Evolutionary conservation across 1,140 invertebrate species (phyloP), one percentile per base, ranked within the genome.

Genomic region (Fopius arisanus): DNA sequence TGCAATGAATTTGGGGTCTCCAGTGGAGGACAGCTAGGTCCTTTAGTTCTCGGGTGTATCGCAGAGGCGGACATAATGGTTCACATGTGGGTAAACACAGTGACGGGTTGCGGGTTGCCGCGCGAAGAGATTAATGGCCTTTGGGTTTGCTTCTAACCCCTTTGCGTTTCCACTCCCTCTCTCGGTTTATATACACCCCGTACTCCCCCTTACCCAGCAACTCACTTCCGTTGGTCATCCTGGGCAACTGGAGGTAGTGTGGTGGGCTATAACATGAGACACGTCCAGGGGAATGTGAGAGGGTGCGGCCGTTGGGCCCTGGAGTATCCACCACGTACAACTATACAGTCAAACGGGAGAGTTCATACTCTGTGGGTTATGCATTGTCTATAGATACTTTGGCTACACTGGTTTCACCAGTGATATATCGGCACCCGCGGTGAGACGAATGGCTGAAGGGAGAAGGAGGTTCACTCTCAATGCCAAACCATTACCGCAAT

Each of bases 21-120:
- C 14, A 41, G 43, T 12, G n/a, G 68, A 59, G 48, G 63, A 33
- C 69, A 51, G 72, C 33, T 23, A 40, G 33, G 54, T 54, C 67
- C n/a, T 69, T 66, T 65, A 37, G 67, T 67, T 51, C 33, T 48
- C 80, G 80, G 62, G 29, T 73, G 63, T 82, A 82, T 82, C 76
- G 79, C 76, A 77, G 78, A 83, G 84, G 86, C 81, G 84, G 84
- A 84, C 85, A 86, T 87, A 88, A 87, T 86, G 85, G 83, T 87
- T 86, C 83, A 86, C 83, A 86, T 87, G 85, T 88, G 87, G 86
- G 86, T 88, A 88, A 88, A 88, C 86, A 87, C 82, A 87, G 84
- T 86, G 87, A 87, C 85, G 86, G 86, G 85, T 86, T 88, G 84
- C 81, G 87, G 87, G 83, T 87, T 85, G 76, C 70, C 70, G 69